Evolutionary conservation across 2,113 vertebrate species (phyloP), one percentile per base, ranked within the genome.

Genomic region (Protobothrops flavoviridis): DNA sequence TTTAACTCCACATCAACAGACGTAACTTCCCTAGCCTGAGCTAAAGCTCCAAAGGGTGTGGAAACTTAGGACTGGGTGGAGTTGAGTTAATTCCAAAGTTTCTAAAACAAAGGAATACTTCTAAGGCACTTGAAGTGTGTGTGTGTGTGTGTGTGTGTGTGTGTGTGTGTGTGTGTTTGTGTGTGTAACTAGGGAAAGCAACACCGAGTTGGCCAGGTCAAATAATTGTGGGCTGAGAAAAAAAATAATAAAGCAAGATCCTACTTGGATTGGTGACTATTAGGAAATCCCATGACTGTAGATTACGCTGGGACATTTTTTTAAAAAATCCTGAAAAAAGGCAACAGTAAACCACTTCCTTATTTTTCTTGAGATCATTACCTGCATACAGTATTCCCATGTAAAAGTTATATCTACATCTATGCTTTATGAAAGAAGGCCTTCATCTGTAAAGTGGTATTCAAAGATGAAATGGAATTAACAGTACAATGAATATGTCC

Each of bases 1-100:
- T 95, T 97, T 96, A 96, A 97, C 95, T 96, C 93, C 91, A 64
- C 94, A 95, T 96, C 94, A 96, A 91, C 93, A 92, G 5, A 11
- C 4, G 55, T 9, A 92, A 97, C 96, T 96, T 96, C 89, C 48
- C 87, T 96, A 90, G 93, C 85, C 93, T 95, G 94, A 96, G 95
- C 96, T 52, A 56, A 94, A 95, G 95, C 92, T 92, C 90, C 39
- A 6, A 88, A 96, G 97, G 96, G 94, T 97, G 96, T 96, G 97
- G 96, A 96, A 95, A 94, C 93, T 93, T 96, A 93, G 87, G 94
- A 92, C 85, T 94, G 96, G 96, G 95, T 97, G 95, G 95, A 93
- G 87, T 92, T 97, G 97, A 96, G 94, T 92, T 91, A 90, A 29
- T 74, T 96, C 96, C 97, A 97, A 69, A 0, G 0, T 89, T 92